Evolutionary conservation across 2,797 vertebrate species (phyloP), one percentile per base, ranked within the genome.

Genomic region (Oreochromis grahami): DNA sequence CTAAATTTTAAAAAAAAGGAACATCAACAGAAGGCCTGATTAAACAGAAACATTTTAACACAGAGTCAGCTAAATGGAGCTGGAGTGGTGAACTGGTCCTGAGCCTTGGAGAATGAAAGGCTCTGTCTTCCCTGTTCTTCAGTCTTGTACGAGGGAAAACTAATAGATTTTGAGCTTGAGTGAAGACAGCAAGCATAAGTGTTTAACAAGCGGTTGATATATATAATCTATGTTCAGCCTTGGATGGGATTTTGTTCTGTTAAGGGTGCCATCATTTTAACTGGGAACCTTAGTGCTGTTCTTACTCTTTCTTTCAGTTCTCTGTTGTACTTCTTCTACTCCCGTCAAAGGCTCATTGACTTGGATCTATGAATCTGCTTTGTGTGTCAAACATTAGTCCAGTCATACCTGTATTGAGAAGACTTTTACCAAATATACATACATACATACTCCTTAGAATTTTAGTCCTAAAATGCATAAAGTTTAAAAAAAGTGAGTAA

Each of bases 321-420:
- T 70, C 24, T 29, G 65, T 43, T 26, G 1, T 26, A 1, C 8
- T 7, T n/a, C 58, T 63, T 70, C 65, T 26, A 26, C 65, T 72
- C 65, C 41, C 2, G 1, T 15, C 65, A 45, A 15, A 45, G n/a
- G 65, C 21, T 45, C 38, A 70, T 17, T 26, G 0, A 43, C 2
- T 43, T 10, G 13, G 5, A 15, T 45, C 2, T 45, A 45, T 68
- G 36, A 41, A 43, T 68, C 63, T 68, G 14, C 21, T 45, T 36
- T 68, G 34, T 15, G 13, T 68, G 38, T 43, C 63, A 68, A 21
- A 41, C 12, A 68, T 8, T 41, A 41, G 36, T 68, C n/a, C 63
- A 15, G 7, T 41, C n/a, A 68, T 0, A 15, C 36, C 12, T 14
- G 63, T 15, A 24, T 3, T 41, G 0, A 41, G 3, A 41, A 2